These are phyloP conservation scores for Prunella strophiata DNA, from an alignment of 2,797 vertebrate species.

Conservation along the genomic window DNA sequence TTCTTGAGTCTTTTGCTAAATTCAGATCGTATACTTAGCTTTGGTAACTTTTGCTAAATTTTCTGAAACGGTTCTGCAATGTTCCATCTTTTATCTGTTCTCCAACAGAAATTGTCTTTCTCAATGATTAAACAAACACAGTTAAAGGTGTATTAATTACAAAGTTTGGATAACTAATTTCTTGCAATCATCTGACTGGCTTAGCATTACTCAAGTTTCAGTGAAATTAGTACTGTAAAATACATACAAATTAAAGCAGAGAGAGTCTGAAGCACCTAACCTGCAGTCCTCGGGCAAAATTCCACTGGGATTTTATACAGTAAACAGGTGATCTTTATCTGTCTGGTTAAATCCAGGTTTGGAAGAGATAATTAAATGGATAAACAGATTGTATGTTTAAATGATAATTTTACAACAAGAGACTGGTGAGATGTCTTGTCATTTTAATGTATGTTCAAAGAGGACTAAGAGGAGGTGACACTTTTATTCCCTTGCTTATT, in stretches of 20 bases:
- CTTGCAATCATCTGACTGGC: conserved; percentile 11
- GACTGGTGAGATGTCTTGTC: not conserved
- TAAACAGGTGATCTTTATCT: conserved; percentile 37
- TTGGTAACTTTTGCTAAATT: conserved; percentile 40
- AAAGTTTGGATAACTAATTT: conserved; percentile 47
- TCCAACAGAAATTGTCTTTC: conserved; percentile 14
- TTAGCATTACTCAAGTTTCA: not conserved
- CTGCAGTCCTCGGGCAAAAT: not conserved
- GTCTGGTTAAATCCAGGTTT: conserved; percentile 24
- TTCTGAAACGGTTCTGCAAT: conserved; percentile 33
- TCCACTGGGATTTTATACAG: not conserved
- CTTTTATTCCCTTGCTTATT: conserved; percentile 25
- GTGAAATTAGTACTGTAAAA: not conserved
- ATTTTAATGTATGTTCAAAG: not conserved
- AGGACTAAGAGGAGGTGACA: not conserved
- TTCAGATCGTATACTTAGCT: conserved; percentile 28
- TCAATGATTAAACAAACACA: conserved; percentile 48
- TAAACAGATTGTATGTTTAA: conserved; percentile 29
- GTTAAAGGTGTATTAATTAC: conserved; percentile 27
- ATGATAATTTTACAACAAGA: not conserved
- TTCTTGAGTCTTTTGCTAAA: conserved; percentile 72
- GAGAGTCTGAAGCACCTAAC: not conserved
- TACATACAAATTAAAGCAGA: not conserved
- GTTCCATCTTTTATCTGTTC: not conserved
- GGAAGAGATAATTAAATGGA: conserved; percentile 20